A percentile compares a stretch with the other conserved stretches of the same genome.
Evolutionary conservation across 2,888 invertebrate species (phyloP).

Genomic region (Drosophila pegasa): DNA sequence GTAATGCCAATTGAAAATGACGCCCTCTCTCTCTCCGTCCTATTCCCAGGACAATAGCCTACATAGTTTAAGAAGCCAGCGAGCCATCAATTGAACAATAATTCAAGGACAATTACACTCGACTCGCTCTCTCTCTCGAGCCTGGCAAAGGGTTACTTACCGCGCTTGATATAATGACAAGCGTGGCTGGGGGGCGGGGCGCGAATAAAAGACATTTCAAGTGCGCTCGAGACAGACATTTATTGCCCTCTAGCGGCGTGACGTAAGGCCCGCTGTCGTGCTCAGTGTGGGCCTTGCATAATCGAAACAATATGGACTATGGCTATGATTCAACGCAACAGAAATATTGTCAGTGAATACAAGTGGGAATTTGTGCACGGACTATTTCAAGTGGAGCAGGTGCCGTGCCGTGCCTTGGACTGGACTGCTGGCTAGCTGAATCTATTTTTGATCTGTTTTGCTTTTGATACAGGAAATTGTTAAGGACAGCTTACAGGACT

Average conservation of each 20-base stretch:
- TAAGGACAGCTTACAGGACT: not conserved
- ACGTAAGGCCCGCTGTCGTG: conserved; percentile 5
- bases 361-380: not conserved
- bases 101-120: conserved; percentile 4
- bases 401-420: no score
- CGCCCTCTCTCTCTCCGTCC: not conserved
- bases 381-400: no score
- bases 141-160: not conserved
- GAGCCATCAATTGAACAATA: conserved; percentile 1
- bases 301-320: not conserved
- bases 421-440: not conserved
- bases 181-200: not conserved
- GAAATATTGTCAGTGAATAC: not conserved
- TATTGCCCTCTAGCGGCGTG: conserved; percentile 14
- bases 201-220: conserved; percentile 43
- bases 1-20: not conserved
- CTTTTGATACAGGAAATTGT: no score
- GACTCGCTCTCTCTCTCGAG: not conserved
- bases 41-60: not conserved
- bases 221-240: conserved; percentile 16
- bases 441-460: not conserved
- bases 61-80: conserved; percentile 5
- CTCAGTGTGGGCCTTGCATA: not conserved
- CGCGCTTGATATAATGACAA: not conserved
- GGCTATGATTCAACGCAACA: not conserved